Conservation (phyloP, 2,888 invertebrate species). For the Rotaria sp. region DNA sequence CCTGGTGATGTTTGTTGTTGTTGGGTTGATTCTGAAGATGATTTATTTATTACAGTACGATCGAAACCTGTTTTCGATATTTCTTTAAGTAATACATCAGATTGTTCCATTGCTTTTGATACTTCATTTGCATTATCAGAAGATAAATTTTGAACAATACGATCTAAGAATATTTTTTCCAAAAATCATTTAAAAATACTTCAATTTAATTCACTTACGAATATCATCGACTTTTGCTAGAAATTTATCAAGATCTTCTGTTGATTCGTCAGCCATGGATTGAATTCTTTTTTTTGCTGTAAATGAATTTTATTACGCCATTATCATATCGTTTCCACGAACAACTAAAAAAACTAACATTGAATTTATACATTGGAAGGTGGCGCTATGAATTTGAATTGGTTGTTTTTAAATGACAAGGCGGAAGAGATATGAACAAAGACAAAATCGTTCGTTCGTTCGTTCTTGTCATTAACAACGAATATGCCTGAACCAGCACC, state of each 20-base stretch:
- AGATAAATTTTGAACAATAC: conserved; percentile 42
- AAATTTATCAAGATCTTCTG: conserved; percentile 33
- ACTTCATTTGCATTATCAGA: conserved; percentile 42
- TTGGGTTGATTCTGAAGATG: conserved; percentile 41
- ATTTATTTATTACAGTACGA: conserved; percentile 49
- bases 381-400: neutral
- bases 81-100: conserved; percentile 8
- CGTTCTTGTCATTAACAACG: neutral
- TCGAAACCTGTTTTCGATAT: conserved; percentile 43
- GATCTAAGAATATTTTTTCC: neutral
- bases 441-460: neutral
- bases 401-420: neutral
- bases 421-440: neutral
- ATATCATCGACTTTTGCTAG: conserved; percentile 37
- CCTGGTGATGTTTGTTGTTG: conserved; percentile 41
- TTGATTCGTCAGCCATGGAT: neutral
- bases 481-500: neutral
- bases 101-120: conserved; percentile 40
- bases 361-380: neutral
- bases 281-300: neutral
- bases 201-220: neutral
- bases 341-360: neutral
- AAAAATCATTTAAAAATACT: neutral
- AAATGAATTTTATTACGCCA: neutral
- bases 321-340: neutral